These are phyloP conservation scores for Platycheirus rosarum DNA, from an alignment of 2,888 invertebrate species.

Conservation along the genomic window DNA sequence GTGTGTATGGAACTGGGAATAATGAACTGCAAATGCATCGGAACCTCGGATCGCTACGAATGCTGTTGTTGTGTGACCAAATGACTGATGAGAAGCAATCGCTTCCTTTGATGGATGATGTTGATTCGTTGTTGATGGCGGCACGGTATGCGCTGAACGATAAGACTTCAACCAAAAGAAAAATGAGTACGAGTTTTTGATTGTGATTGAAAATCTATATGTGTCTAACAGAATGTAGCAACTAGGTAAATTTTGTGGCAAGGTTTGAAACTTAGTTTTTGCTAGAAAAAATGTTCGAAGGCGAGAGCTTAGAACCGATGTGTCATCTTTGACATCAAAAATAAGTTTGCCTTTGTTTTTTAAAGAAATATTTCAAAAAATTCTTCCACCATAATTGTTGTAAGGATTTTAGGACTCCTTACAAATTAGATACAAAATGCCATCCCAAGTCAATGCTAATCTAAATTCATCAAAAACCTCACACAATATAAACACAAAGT, in stretches of 20 bases:
- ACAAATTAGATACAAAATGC: too few species aligned
- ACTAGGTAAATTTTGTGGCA: too few species aligned
- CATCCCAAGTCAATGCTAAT: too few species aligned
- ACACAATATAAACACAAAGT: not conserved
- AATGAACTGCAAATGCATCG: constrained; percentile 33
- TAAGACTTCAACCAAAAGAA: constrained; percentile 56
- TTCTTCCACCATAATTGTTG: too few species aligned
- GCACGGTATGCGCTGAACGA: constrained; percentile 28
- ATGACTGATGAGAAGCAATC: constrained; percentile 72
- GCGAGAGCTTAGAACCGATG: too few species aligned
- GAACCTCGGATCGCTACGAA: not conserved
- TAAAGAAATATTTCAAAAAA: too few species aligned
- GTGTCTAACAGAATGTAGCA: too few species aligned
- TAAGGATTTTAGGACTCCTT: too few species aligned
- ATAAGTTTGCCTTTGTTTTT: too few species aligned
- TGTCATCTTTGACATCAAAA: too few species aligned
- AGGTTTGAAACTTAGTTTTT: too few species aligned
- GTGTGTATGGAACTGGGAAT: constrained; percentile 35
- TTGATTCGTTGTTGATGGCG: constrained; percentile 61
- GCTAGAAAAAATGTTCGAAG: too few species aligned
- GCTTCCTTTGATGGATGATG: constrained; percentile 71
- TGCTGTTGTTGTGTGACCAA: constrained; percentile 50
- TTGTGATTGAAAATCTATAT: constrained; percentile 46
- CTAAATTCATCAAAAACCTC: not conserved
- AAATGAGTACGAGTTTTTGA: constrained; percentile 38